Percentiles rank a stretch among this genome's conserved stretches.
Conservation (phyloP, 2,797 vertebrate genomes). For the Eidolon dupreanum region DNA sequence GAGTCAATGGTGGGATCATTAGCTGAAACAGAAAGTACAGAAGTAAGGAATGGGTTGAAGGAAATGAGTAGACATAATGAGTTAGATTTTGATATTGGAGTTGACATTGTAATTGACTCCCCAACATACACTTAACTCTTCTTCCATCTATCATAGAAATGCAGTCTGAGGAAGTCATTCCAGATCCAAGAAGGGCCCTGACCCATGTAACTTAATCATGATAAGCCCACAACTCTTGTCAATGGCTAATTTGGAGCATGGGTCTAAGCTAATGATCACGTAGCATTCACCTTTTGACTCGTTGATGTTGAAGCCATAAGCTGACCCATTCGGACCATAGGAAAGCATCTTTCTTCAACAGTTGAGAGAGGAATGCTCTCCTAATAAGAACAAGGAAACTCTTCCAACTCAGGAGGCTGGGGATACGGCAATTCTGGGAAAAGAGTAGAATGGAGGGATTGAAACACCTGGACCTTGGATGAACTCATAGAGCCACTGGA, state of each 20-base stretch:
- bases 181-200: not conserved
- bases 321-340: not conserved
- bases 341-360: not conserved
- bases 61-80: not conserved
- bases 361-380: not conserved
- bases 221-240: not conserved
- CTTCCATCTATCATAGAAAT: conserved; percentile 34
- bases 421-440: not conserved
- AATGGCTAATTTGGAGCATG: not conserved
- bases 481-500: not conserved
- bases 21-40: not conserved
- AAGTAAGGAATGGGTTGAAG: not conserved
- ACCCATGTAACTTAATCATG: not conserved
- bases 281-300: not conserved
- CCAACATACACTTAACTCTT: not conserved
- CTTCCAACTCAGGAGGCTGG: not conserved
- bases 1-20: not conserved
- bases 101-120: not conserved
- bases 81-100: not conserved
- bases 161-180: not conserved
- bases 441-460: not conserved
- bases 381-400: not conserved
- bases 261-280: not conserved
- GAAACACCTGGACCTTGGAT: not conserved
- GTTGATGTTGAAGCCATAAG: not conserved